phyloP scores from a whole-genome alignment of 2,888 invertebrate species.

The Caenorhabditis sp. region DNA sequence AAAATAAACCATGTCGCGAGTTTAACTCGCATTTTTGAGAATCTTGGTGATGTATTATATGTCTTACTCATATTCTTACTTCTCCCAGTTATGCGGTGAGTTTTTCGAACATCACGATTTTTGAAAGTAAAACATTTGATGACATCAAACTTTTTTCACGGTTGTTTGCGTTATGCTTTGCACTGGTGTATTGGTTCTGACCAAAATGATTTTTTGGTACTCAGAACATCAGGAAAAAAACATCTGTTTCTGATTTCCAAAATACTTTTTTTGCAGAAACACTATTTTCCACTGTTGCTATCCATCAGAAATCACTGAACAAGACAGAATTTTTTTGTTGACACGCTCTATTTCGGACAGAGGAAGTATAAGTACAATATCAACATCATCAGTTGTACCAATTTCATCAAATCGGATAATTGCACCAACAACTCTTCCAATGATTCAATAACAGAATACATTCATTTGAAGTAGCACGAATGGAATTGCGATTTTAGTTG shows the following conservation, averaged over 20 bases:
- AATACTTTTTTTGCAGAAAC: not conserved
- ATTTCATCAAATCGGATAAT: not conserved
- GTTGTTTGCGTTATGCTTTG: too few species aligned
- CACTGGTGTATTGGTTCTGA: too few species aligned
- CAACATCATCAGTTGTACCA: not conserved
- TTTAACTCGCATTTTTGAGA: not conserved
- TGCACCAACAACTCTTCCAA: not conserved
- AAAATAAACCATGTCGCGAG: not conserved
- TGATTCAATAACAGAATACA: not conserved
- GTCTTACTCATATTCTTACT: not conserved
- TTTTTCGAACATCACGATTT: too few species aligned
- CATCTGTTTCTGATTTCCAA: too few species aligned
- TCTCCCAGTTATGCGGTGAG: not conserved
- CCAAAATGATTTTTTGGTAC: too few species aligned
- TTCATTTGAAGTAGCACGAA: not conserved
- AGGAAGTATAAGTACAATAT: not conserved
- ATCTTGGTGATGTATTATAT: not conserved
- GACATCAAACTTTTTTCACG: too few species aligned
- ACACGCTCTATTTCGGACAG: not conserved
- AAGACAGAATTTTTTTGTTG: not conserved
- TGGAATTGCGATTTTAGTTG: too few species aligned
- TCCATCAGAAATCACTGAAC: not conserved
- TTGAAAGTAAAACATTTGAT: too few species aligned
- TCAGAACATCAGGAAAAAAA: too few species aligned
- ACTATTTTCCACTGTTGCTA: not conserved